Conservation (phyloP, 2,113 vertebrate species). For the Nothobranchius kuhntae region DNA sequence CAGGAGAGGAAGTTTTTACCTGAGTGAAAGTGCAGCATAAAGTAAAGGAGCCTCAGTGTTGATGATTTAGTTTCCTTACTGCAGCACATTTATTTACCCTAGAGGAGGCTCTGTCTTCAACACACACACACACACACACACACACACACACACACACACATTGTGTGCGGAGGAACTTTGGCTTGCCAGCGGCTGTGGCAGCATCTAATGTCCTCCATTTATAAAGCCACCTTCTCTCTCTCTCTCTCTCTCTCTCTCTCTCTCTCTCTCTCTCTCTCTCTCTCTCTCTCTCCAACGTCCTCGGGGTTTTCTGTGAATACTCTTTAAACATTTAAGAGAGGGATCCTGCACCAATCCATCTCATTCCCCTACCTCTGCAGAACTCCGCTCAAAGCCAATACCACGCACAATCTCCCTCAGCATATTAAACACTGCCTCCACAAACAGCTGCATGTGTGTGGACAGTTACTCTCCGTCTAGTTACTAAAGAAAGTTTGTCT, state of each 20-base stretch:
- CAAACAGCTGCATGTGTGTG: neutral
- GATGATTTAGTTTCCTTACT: conserved; percentile 45
- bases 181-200: conserved; percentile 46
- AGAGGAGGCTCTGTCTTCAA: conserved; percentile 6
- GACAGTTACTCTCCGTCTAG: conserved; percentile 2
- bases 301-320: conserved; percentile 44
- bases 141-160: conserved; percentile 2
- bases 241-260: no score
- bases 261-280: no score
- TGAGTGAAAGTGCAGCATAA: neutral
- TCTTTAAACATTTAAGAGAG: conserved; percentile 80
- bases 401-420: conserved; percentile 56
- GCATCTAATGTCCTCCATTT: conserved; percentile 66
- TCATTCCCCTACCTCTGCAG: conserved; percentile 34
- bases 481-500: conserved; percentile 23
- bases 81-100: conserved; percentile 6
- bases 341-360: conserved; percentile 74
- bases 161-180: conserved; percentile 23
- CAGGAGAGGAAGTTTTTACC: neutral
- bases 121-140: neutral
- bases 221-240: conserved; percentile 38
- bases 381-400: conserved; percentile 51
- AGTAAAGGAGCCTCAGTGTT: conserved; percentile 16
- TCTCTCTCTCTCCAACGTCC: conserved; percentile 3
- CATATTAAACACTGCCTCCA: conserved; percentile 53